These are phyloP conservation scores for Allophyes oxyacanthae DNA, from an alignment of 2,888 invertebrate genomes.

Conservation along the genomic window DNA sequence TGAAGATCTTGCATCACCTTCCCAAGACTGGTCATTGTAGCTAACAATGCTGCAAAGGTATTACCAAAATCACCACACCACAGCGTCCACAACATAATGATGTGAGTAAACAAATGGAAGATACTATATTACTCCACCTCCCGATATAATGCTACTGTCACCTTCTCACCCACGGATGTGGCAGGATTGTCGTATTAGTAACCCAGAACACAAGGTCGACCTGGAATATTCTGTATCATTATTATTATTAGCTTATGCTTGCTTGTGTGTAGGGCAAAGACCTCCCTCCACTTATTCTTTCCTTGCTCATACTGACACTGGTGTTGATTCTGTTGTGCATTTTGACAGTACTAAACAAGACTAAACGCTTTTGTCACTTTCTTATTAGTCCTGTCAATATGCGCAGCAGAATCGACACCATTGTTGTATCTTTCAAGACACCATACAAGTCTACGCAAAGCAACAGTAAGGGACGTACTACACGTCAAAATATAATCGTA, in stretches of 20 bases:
- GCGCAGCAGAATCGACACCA: too few relatives aligned
- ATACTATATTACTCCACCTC: conserved; percentile 1
- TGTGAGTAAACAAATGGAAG: background rate
- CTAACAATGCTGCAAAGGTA: too few relatives aligned
- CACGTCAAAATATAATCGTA: conserved; percentile 12
- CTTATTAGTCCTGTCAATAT: too few relatives aligned
- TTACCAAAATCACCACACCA: too few relatives aligned
- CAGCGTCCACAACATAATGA: too few relatives aligned
- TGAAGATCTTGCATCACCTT: too few relatives aligned
- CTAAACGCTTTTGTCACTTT: too few relatives aligned
- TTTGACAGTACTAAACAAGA: too few relatives aligned
- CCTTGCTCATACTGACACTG: conserved; percentile 1
- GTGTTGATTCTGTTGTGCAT: too few relatives aligned
- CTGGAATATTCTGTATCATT: conserved; percentile 18
- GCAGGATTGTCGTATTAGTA: conserved; percentile 23
- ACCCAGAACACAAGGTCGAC: conserved; percentile 19
- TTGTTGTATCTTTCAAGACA: too few relatives aligned
- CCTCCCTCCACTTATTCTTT: conserved; percentile 28
- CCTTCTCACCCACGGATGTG: conserved; percentile 26
- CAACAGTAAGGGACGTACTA: conserved; percentile 5
- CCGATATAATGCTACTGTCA: conserved; percentile 19
- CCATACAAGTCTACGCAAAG: background rate
- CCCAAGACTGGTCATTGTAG: too few relatives aligned
- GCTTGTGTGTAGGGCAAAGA: conserved; percentile 29
- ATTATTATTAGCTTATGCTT: conserved; percentile 15